Evolutionary conservation across 2,888 invertebrate genomes (phyloP).

Genomic region (Halictus quadricinctus): DNA sequence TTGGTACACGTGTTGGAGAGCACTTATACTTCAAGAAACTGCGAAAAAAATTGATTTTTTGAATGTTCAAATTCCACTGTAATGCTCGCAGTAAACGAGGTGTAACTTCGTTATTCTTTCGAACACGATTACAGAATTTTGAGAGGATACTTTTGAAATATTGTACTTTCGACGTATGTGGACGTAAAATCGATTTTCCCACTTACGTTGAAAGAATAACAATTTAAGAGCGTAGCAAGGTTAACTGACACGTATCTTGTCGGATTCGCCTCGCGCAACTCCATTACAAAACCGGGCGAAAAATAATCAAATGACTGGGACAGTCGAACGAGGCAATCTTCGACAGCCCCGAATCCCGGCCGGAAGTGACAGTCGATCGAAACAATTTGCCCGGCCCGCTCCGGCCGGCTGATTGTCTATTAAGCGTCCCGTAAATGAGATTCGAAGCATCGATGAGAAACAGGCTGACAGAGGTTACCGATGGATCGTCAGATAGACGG

Average conservation of each 20-base stretch:
- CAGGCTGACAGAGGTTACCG: slow-evolving; percentile 53
- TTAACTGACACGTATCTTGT: neutral
- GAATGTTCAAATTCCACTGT: too few relatives aligned
- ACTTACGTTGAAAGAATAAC: too few relatives aligned
- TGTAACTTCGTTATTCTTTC: too few relatives aligned
- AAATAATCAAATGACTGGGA: slow-evolving; percentile 63
- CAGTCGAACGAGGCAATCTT: slow-evolving; percentile 65
- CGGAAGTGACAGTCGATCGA: slow-evolving; percentile 77
- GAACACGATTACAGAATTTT: neutral
- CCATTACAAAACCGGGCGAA: slow-evolving; percentile 54
- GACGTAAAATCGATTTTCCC: neutral
- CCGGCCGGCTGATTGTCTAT: slow-evolving; percentile 76
- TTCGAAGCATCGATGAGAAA: slow-evolving; percentile 59
- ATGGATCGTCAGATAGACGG: slow-evolving; percentile 39
- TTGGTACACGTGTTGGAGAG: neutral
- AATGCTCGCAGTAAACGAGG: too few relatives aligned
- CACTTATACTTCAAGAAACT: too few relatives aligned
- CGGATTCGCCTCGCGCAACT: slow-evolving; percentile 6
- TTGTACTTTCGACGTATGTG: too few relatives aligned
- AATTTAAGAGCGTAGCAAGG: neutral
- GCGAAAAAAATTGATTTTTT: too few relatives aligned
- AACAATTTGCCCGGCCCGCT: slow-evolving; percentile 74
- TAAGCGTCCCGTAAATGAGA: slow-evolving; percentile 72
- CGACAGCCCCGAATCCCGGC: slow-evolving; percentile 52
- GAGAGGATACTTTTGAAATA: too few relatives aligned